Evolutionary conservation across 2,888 invertebrate genomes (phyloP), one percentile per base, ranked within the genome.

Genomic region (Lasioglossum leucozonium): DNA sequence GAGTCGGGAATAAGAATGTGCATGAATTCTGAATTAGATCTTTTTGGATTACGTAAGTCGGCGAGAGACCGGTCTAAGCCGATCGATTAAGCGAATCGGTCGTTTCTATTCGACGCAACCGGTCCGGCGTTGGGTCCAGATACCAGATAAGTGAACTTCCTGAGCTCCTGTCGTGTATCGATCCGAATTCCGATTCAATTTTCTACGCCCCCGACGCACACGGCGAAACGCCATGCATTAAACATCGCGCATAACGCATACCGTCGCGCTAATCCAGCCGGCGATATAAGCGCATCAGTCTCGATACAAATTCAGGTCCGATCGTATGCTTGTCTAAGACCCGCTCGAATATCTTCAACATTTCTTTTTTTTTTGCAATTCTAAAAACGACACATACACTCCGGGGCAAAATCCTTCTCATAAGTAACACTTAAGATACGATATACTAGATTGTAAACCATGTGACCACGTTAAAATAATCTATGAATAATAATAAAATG

Each of bases 101-200:
- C 86, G 85, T 84, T 87, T 82, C 89, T 79, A 86, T 88, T 87
- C 90, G 81, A 79, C 67, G 76, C 88, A 71, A 78, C 84, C 79
- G 85, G 87, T 44, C 73, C 72, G 47, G 16, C 74, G 72, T 40
- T 82, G 69, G 79, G 82, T 81, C 88, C 89, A 82, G 86, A 86
- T 88, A 87, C 65, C 74, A 84, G 88, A 90, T 89, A 90, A 90
- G 89, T 79, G 89, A 86, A 90, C 87, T 87, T 90, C 81, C 83
- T 78, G 82, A 85, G 85, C 82, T 84, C 69, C 87, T 82, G 88
- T 87, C 90, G 87, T 85, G 87, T 90, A 90, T 90, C 90, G 90
- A 90, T 90, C 90, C 87, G 87, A 90, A 90, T 90, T 86, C 90
- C 90, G 84, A 90, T 88, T 90, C 88, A 90, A 90, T 90, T 90